Percentiles rank a stretch among this genome's conserved stretches.
Evolutionary conservation across 1,140 invertebrate species (phyloP).

Genomic region (Lanistes nyassanus): DNA sequence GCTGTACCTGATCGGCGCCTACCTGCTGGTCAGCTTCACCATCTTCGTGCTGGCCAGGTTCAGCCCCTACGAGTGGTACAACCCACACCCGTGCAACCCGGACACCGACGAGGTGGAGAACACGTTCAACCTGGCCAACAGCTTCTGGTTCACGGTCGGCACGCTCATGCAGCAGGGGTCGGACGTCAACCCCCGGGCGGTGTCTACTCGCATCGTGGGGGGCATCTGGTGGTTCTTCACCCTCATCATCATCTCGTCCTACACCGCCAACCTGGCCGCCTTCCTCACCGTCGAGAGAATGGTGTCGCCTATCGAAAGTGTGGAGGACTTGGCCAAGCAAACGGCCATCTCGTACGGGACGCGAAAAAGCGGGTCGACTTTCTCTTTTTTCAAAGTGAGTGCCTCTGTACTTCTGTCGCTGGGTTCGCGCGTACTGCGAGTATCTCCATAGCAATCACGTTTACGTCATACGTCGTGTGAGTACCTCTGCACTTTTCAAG

Average conservation of each 20-base stretch:
- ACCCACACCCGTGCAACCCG: constrained; percentile 71
- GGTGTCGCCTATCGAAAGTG: constrained; percentile 96
- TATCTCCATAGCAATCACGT: too few species aligned
- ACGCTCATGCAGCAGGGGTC: constrained; percentile 68
- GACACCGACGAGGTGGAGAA: constrained; percentile 74
- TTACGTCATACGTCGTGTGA: too few species aligned
- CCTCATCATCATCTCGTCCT: constrained; percentile 96
- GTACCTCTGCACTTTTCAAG: too few species aligned
- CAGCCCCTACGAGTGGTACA: constrained; percentile 74
- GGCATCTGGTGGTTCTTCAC: constrained; percentile 99
- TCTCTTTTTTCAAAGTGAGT: constrained; percentile 92
- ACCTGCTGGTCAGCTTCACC: constrained; percentile 72
- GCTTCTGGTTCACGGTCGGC: constrained; percentile 68
- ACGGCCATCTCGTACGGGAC: constrained; percentile 95
- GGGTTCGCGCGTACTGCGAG: too few species aligned
- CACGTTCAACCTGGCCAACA: constrained; percentile 70
- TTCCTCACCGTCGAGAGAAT: constrained; percentile 97
- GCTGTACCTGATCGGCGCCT: constrained; percentile 67
- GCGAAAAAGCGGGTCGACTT: constrained; percentile 91
- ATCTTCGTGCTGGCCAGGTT: constrained; percentile 83
- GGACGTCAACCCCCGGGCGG: constrained; percentile 62
- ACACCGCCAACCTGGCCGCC: constrained; percentile 97
- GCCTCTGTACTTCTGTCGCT: background rate
- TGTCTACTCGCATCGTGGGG: constrained; percentile 64
- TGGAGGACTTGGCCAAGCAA: constrained; percentile 93